Evolutionary conservation across 1,140 invertebrate genomes (phyloP), one percentile per base, ranked within the genome.

Genomic region (Ceratitis capitata): DNA sequence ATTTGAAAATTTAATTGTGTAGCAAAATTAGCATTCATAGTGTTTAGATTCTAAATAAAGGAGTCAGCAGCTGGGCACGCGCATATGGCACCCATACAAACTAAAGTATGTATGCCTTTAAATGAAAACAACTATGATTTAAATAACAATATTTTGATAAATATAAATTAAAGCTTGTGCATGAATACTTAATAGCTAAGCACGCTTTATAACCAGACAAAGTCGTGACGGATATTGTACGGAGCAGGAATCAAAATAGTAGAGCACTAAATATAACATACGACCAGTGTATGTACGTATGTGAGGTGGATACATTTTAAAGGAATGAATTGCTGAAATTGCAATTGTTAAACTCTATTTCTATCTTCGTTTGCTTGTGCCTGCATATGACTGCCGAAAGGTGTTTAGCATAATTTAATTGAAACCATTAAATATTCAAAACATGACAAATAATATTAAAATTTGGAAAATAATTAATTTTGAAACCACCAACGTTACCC

Each of bases 141-240:
- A 53, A 4, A 53, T 53, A 53, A 16, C 14, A 16, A 53, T 53
- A 19, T 16, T 19, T 47, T 9, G 45, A 47, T 47, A 47, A 9
- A 47, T 14, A 9, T 14, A 47, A 47, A 47, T 47, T 47, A 47
- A n/a, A n/a, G n/a, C 45, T 47, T 53, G 51, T 53, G n/a, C 61
- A 69, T 69, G 61, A 69, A 69, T 69, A 35, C 32, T 39, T 69
- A 35, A 69, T 35, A 69, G 14, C 29, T 39, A 39, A 32, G 16
- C 61, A 69, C 61, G 61, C 29, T 56, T 69, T 39, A 19, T 32
- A 19, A 32, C 32, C 32, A 69, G 61, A 69, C 61, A 69, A 6
- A 69, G 61, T 69, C 61, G 61, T 69, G 61, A 69, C 61, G 61
- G 61, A 69, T 69, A 69, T 69, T n/a, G 61, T 7, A 64, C 16